Evolutionary conservation across 1,140 invertebrate species (phyloP).

Genomic region (Rhopalosiphum padi): DNA sequence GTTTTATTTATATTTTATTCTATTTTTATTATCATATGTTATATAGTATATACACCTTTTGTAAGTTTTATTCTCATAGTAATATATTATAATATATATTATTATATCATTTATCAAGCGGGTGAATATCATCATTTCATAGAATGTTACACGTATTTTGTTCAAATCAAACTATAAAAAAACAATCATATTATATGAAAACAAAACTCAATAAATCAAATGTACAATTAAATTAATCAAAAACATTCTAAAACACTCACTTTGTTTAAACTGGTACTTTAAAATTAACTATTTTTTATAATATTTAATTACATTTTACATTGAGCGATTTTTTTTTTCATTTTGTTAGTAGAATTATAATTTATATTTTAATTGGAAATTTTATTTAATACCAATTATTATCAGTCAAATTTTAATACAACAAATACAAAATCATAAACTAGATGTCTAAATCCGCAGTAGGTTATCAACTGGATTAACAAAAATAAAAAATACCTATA

Average conservation of each 20-base stretch:
- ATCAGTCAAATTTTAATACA: not conserved
- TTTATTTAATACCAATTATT: not conserved
- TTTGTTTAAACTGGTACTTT: not conserved
- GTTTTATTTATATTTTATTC: slow-evolving; percentile 29
- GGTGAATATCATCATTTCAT: no score
- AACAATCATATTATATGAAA: not conserved
- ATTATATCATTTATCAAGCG: not conserved
- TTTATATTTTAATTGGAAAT: not conserved
- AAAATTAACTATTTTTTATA: not conserved
- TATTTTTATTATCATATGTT: not conserved
- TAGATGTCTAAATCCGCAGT: not conserved
- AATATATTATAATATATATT: not conserved
- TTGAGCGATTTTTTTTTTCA: not conserved
- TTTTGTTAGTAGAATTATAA: not conserved
- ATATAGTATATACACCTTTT: not conserved
- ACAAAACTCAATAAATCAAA: not conserved
- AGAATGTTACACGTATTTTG: no score
- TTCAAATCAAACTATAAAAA: not conserved
- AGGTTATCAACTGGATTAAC: not conserved
- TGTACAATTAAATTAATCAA: not conserved
- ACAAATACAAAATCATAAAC: not conserved
- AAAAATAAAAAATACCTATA: not conserved
- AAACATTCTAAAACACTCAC: not conserved
- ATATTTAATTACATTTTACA: not conserved
- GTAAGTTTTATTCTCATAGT: not conserved